These are phyloP conservation scores for Aspidoscelis tigris DNA, from an alignment of 2,113 vertebrate genomes.

Conservation along the genomic window DNA sequence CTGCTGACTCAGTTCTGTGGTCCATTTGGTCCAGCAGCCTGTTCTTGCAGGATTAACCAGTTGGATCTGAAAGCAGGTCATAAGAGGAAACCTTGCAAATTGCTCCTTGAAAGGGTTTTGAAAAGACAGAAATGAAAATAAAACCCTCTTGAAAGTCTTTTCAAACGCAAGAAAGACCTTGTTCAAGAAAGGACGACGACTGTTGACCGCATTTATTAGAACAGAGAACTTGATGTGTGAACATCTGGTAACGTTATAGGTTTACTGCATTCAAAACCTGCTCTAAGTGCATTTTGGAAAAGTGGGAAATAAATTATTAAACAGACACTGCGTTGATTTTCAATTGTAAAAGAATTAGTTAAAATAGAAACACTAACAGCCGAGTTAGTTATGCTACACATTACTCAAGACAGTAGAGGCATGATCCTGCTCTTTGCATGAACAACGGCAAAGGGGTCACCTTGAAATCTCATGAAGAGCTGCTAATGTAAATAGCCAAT, in stretches of 20 bases:
- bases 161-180: not conserved
- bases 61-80: too few relatives aligned
- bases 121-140: not conserved
- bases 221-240: not conserved
- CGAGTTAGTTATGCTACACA: too few relatives aligned
- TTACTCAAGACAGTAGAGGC: not conserved
- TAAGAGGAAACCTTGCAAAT: too few relatives aligned
- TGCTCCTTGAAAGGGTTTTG: not conserved
- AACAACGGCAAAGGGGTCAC: not conserved
- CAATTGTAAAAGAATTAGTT: not conserved
- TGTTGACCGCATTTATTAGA: slow-evolving; percentile 6
- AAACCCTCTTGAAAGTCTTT: not conserved
- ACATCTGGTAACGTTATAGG: not conserved
- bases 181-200: not conserved
- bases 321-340: not conserved
- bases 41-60: too few relatives aligned
- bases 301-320: slow-evolving; percentile 24
- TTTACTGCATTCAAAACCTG: not conserved
- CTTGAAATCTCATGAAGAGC: too few relatives aligned
- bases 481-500: not conserved
- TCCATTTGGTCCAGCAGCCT: too few relatives aligned
- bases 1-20: not conserved
- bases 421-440: too few relatives aligned
- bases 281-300: not conserved
- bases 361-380: not conserved